Base-by-base conservation (phyloP, 2,888 invertebrate species). In the Ophion obscuratus region DNA sequence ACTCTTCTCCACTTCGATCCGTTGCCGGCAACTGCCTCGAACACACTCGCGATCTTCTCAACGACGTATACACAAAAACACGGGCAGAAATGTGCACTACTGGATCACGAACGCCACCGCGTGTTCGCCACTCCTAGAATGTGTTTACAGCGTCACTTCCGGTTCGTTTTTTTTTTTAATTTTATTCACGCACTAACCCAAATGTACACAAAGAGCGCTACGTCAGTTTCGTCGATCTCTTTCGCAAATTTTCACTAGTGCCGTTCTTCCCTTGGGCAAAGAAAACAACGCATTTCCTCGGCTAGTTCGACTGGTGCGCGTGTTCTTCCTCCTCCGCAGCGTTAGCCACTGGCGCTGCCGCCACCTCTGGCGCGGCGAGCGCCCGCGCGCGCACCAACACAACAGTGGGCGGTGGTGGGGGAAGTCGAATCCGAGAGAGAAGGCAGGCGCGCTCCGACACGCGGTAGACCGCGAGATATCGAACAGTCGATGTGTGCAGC, bases 381-480 rank as follows among this genome's bases (percentile, higher is more conserved):
- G 57, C 59, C 68, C 82, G 79, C 82, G 78, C 85, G 68, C 75
- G 71, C 71, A 82, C 79, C 70, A 81, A 77, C 66, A 81, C 53
- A 31, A 36, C 20, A 14, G 17, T 17, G 31, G 53, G 27, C 24
- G 62, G n/a, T 40, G 81, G 64, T 44, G 70, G 85, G 68, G 71
- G 40, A n/a, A 59, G 3, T 20, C 36, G 66, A 73, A 36, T 73
- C 24, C 67, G 11, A 24, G 61, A 62, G 40, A 40, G 40, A 40
- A 40, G 5, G 40, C 76, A 81, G 74, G 84, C 75, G 70, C 82
- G 74, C 75, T 73, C 36, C 62, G 73, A 73, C 84, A 81, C 84
- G 86, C 81, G 85, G 85, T 82, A 36, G 24, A 24, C 20, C 73
- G 76, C 36, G 59, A 57, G 62, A 84, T 84, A 81, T 81, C 81